phyloP scores from a whole-genome alignment of 2,888 invertebrate species.

The Chymomyza procnemis region DNA sequence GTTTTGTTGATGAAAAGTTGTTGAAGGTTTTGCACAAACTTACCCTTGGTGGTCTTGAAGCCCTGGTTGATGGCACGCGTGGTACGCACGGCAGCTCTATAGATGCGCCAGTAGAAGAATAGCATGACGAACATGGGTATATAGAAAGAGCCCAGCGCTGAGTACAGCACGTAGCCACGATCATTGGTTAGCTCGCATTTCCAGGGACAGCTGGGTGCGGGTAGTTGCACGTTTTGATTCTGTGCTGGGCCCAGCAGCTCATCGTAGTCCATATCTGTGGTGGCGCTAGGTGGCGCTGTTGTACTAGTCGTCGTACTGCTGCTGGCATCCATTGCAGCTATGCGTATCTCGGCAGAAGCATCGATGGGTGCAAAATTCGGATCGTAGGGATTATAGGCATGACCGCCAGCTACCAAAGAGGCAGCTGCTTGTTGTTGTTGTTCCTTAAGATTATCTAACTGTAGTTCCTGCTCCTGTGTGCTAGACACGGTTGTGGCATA shows the following conservation, averaged over 20 bases:
- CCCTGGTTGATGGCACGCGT: conserved; percentile 96
- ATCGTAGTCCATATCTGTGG: conserved; percentile 41
- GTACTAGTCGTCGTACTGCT: conserved; percentile 26
- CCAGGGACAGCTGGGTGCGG: conserved; percentile 86
- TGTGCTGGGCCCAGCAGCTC: conserved; percentile 34
- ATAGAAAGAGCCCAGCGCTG: conserved; percentile 98
- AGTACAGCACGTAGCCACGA: conserved; percentile 97
- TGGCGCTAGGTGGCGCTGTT: conserved; percentile 8
- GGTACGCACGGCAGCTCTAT: conserved; percentile 94
- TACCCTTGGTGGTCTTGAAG: conserved; percentile 91
- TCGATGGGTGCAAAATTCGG: conserved; percentile 64
- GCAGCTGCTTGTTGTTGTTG: conserved; percentile 26
- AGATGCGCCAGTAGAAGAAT: conserved; percentile 98
- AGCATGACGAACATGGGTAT: conserved; percentile 98
- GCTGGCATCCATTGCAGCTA: conserved; percentile 40
- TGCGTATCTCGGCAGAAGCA: conserved; percentile 50
- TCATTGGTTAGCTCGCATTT: conserved; percentile 95
- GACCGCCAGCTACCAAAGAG: conserved; percentile 23
- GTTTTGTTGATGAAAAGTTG: background rate
- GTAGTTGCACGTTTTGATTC: conserved; percentile 42
- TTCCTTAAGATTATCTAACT: conserved; percentile 57
- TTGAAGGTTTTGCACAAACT: conserved; percentile 50
- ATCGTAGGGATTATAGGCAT: conserved; percentile 73
- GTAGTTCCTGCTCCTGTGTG: conserved; percentile 77
- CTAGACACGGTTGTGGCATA: conserved; percentile 74